These are phyloP conservation scores for Sebastes matsubarae DNA, from an alignment of 2,797 vertebrate species.

Conservation along the genomic window DNA sequence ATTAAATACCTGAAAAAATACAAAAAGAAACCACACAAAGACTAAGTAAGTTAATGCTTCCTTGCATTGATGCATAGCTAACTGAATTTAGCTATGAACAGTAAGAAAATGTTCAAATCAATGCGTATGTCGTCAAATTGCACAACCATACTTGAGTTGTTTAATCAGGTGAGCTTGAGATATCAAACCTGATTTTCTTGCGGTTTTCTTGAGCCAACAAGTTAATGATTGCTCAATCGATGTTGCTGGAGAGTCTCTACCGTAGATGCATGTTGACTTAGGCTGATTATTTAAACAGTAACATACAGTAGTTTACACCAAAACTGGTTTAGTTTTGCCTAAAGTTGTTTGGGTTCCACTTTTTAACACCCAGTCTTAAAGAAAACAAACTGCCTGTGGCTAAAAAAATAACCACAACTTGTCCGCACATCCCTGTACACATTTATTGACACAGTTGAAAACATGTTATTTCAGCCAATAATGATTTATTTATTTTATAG, in stretches of 20 bases:
- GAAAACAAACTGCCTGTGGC: background rate
- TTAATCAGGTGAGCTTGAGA: background rate
- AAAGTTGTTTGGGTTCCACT: background rate
- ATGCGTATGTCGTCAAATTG: background rate
- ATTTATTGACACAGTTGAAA: slow-evolving; percentile 11
- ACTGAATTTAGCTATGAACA: background rate
- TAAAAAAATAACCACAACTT: background rate
- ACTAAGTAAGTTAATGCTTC: too few relatives aligned
- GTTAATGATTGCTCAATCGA: background rate
- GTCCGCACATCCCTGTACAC: background rate
- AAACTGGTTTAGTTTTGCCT: background rate
- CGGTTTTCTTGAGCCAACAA: background rate
- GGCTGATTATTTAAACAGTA: background rate
- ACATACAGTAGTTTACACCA: background rate
- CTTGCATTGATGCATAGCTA: too few relatives aligned
- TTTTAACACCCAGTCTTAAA: background rate
- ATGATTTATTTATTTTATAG: slow-evolving; percentile 66
- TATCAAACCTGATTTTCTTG: background rate
- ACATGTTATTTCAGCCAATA: slow-evolving; percentile 25
- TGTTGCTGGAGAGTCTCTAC: background rate
- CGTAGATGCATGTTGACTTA: background rate
- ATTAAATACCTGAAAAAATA: too few relatives aligned
- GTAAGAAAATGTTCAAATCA: background rate
- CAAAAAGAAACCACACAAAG: too few relatives aligned
- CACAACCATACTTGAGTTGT: background rate